Evolutionary conservation across 2,797 vertebrate genomes (phyloP).

Genomic region (Syngnathus acus): DNA sequence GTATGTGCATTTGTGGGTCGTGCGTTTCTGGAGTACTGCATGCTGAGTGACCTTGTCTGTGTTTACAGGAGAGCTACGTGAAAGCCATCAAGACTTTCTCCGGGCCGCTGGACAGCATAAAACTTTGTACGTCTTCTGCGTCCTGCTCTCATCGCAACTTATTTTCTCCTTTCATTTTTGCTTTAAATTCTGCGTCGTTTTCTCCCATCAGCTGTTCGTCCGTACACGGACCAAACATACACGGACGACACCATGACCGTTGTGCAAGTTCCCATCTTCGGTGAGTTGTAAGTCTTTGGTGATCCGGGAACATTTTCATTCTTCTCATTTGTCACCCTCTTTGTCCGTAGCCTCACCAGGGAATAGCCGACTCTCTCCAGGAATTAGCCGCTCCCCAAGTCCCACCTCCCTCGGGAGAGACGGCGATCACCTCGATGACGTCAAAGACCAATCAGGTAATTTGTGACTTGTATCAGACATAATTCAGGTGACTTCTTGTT

Average conservation of each 20-base stretch:
- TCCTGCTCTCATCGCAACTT: not conserved
- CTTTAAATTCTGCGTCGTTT: not conserved
- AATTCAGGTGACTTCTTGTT: not conserved
- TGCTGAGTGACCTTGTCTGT: not conserved
- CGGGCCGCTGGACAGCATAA: conserved; percentile 80
- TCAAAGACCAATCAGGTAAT: conserved; percentile 1
- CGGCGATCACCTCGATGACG: not conserved
- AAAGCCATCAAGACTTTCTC: conserved; percentile 84
- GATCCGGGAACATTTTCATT: not conserved
- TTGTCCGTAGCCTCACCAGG: not conserved
- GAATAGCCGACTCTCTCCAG: conserved; percentile 28
- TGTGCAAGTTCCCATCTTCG: conserved; percentile 78
- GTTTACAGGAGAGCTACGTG: conserved; percentile 75
- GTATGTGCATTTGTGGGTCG: not conserved
- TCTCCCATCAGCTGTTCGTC: conserved; percentile 70
- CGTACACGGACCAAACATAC: conserved; percentile 73
- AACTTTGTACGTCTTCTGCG: conserved; percentile 70
- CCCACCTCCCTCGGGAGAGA: conserved; percentile 24
- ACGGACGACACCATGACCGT: conserved; percentile 86
- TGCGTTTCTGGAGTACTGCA: too few species aligned
- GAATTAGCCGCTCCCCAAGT: conserved; percentile 40
- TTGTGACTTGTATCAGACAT: not conserved
- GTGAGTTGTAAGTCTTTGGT: conserved; percentile 64
- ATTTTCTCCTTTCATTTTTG: not conserved
- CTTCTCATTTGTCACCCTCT: not conserved